Conservation (phyloP, 2,888 invertebrate genomes). For the Callosobruchus maculatus region DNA sequence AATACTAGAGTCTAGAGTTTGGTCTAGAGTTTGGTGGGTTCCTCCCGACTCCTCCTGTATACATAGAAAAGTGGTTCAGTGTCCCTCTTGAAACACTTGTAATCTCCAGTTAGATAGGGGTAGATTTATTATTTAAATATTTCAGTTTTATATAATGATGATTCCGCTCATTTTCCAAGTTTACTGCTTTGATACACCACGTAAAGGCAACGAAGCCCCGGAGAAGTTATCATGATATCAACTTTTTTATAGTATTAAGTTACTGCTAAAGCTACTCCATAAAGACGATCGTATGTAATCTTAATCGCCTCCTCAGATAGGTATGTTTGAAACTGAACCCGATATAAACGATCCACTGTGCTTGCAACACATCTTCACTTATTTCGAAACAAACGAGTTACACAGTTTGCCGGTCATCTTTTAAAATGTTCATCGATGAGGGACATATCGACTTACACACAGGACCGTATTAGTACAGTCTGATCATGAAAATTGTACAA, state of each 20-base stretch:
- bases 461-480: not conserved
- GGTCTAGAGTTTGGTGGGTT: no score
- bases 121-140: no score
- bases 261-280: conserved; percentile 8
- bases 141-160: no score
- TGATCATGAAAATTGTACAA: no score
- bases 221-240: not conserved
- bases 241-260: conserved; percentile 5
- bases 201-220: no score
- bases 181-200: no score
- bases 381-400: conserved; percentile 17
- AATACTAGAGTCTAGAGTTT: no score
- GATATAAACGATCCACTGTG: conserved; percentile 13
- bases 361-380: conserved; percentile 16
- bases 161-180: no score
- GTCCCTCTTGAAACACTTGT: no score
- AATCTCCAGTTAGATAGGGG: no score
- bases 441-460: conserved; percentile 8
- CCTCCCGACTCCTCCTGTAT: no score
- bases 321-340: conserved; percentile 12
- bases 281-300: not conserved
- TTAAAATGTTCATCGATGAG: conserved; percentile 6
- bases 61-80: no score
- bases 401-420: conserved; percentile 11
- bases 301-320: conserved; percentile 13